These are phyloP conservation scores for Mycetomoellerius zeteki DNA, from an alignment of 1,140 invertebrate genomes.

Conservation along the genomic window DNA sequence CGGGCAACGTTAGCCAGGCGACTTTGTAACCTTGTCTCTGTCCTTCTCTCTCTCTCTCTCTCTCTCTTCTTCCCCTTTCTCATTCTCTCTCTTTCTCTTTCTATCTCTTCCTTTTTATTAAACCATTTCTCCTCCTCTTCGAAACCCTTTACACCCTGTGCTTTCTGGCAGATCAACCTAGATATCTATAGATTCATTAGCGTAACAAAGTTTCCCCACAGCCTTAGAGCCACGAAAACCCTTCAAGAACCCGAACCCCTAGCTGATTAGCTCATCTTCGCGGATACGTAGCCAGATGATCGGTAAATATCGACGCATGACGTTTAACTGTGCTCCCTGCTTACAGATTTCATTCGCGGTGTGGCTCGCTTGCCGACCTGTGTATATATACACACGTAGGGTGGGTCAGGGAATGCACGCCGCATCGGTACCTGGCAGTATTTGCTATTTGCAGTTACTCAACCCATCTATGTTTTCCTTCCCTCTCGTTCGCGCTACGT, in stretches of 20 bases:
- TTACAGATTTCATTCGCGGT: constrained; percentile 72
- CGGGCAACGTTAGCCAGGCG: constrained; percentile 51
- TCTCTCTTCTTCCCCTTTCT: background rate
- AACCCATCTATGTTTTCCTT: constrained; percentile 65
- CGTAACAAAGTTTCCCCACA: constrained; percentile 66
- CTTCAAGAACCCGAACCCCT: background rate
- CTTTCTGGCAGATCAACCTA: constrained; percentile 55
- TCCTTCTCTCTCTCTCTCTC: constrained; percentile 8
- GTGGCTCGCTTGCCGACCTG: constrained; percentile 43
- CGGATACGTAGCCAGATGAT: constrained; percentile 50
- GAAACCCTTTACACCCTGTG: constrained; percentile 24
- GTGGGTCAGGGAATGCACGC: constrained; percentile 54
- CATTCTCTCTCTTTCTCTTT: background rate
- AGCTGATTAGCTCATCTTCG: constrained; percentile 69
- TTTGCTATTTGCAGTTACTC: constrained; percentile 79
- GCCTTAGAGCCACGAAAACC: constrained; percentile 25
- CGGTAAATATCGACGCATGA: constrained; percentile 65
- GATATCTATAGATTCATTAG: constrained; percentile 70
- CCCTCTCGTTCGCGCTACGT: background rate
- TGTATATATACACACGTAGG: constrained; percentile 66
- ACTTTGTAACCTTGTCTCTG: constrained; percentile 73
- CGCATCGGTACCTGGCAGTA: constrained; percentile 67
- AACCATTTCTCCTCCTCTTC: background rate
- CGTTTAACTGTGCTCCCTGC: constrained; percentile 53
- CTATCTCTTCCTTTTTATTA: constrained; percentile 26